These are phyloP conservation scores for Solenopsis fugax DNA, from an alignment of 1,140 invertebrate genomes.

Conservation along the genomic window DNA sequence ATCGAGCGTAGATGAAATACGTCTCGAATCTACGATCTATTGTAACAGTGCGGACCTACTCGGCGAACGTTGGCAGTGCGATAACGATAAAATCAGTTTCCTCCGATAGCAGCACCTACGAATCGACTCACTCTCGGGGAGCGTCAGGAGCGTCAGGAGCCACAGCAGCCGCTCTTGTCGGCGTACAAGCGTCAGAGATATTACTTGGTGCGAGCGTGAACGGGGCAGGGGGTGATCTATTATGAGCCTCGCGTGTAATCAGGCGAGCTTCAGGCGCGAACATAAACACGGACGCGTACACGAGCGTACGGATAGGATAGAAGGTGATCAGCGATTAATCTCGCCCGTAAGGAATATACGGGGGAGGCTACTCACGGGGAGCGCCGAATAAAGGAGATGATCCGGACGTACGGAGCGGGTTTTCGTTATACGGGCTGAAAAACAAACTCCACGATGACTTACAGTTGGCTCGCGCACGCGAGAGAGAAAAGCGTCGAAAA, in stretches of 20 bases:
- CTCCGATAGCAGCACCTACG: constrained; percentile 23
- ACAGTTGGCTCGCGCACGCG: constrained; percentile 3
- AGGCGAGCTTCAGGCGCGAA: constrained; percentile 71
- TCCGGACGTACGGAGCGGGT: constrained; percentile 1
- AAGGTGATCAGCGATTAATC: constrained; percentile 75
- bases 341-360: constrained; percentile 68
- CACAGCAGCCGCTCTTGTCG: constrained; percentile 44
- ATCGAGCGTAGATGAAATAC: constrained; percentile 25
- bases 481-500: neutral
- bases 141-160: constrained; percentile 60
- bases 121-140: constrained; percentile 36
- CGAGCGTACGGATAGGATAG: constrained; percentile 52
- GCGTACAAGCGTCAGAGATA: constrained; percentile 63
- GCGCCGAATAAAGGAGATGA: constrained; percentile 54
- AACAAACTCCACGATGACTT: constrained; percentile 46
- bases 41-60: neutral
- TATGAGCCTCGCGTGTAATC: constrained; percentile 76
- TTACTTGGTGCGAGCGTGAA: constrained; percentile 71
- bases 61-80: constrained; percentile 9
- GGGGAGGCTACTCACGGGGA: constrained; percentile 36
- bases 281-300: constrained; percentile 71
- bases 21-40: constrained; percentile 15
- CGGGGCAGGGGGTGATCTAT: constrained; percentile 74
- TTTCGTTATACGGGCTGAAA: constrained; percentile 8
- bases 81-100: constrained; percentile 60